Base-by-base conservation (phyloP, 2,797 vertebrate genomes). In the Mareca penelope region DNA sequence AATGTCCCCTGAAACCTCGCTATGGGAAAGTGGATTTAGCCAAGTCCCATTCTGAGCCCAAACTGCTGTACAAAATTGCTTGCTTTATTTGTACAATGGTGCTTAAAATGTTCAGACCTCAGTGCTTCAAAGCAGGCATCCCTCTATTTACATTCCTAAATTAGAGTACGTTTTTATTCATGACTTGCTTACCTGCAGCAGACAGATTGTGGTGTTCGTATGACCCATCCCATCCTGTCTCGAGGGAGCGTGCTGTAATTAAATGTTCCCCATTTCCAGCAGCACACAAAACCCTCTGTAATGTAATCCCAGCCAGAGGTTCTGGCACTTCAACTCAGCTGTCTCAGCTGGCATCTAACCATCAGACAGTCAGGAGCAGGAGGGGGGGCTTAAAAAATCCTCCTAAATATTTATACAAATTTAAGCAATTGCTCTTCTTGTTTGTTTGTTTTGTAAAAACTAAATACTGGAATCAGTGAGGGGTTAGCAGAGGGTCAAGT, bases 81-180 rank as follows among this genome's bases (percentile, higher is more conserved):
- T 82, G 48, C 7, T 87, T 94, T 91, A 91, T 87, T 88, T 12
- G 2, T 59, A 72, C 60, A 84, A 53, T 28, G 56, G 67, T 89
- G 57, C 46, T 31, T 82, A 63, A 94, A 94, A 64, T 88, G 64
- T 84, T 86, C 84, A 80, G 70, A 88, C 46, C 40, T 28, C 6
- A 2, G 35, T 78, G 40, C 26, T 67, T 91, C 65, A 89, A 83
- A 88, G 80, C 55, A 88, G 55, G 50, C 61, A 71, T 85, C 65
- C 87, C 61, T 37, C 40, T 83, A 46, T 95, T 91, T 93, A 83
- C 73, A 57, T 86, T 88, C 44, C 65, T 83, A 81, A 95, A 94
- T 91, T 79, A 79, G 48, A 80, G 80, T 39, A 50, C 26, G 37
- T 68, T 90, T 73, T 88, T 75, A 83, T 85, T 92, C 61, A 65